Percentiles rank a stretch among this genome's conserved stretches.
Conservation (phyloP, 2,113 vertebrate genomes). For the Mungos mungo region DNA sequence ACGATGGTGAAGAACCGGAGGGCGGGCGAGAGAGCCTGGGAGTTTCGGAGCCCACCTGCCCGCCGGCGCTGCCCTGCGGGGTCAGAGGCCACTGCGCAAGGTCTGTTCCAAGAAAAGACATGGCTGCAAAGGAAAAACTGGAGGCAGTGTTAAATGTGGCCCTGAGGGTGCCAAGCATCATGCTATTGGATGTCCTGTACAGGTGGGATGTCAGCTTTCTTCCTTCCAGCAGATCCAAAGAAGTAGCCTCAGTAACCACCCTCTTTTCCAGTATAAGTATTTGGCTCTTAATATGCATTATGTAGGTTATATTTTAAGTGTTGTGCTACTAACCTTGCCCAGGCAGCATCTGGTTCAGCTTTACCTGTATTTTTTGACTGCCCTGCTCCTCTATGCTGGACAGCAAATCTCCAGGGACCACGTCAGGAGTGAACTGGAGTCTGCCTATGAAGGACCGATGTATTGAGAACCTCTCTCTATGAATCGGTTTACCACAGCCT, state of each 20-base stretch:
- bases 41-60: too few species aligned
- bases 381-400: conserved; percentile 95
- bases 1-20: too few species aligned
- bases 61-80: too few species aligned
- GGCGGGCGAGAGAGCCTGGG: too few species aligned
- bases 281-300: conserved; percentile 99
- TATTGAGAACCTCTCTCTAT: conserved; percentile 97
- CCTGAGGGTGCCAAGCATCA: conserved; percentile 97
- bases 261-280: conserved; percentile 99
- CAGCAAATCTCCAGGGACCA: conserved; percentile 99
- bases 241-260: conserved; percentile 97
- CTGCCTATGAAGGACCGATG: conserved; percentile 95
- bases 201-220: conserved; percentile 98
- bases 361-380: conserved; percentile 96
- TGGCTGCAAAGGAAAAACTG: conserved; percentile 95
- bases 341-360: conserved; percentile 97
- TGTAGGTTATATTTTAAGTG: conserved; percentile 97
- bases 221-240: conserved; percentile 99
- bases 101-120: conserved; percentile 82
- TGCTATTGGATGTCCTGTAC: conserved; percentile 98
- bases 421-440: conserved; percentile 96
- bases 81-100: background rate
- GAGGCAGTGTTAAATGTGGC: conserved; percentile 98
- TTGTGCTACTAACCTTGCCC: conserved; percentile 96
- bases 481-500: conserved; percentile 97